Base-by-base conservation (phyloP, 2,888 invertebrate genomes). In the Acholoe squamosa region DNA sequence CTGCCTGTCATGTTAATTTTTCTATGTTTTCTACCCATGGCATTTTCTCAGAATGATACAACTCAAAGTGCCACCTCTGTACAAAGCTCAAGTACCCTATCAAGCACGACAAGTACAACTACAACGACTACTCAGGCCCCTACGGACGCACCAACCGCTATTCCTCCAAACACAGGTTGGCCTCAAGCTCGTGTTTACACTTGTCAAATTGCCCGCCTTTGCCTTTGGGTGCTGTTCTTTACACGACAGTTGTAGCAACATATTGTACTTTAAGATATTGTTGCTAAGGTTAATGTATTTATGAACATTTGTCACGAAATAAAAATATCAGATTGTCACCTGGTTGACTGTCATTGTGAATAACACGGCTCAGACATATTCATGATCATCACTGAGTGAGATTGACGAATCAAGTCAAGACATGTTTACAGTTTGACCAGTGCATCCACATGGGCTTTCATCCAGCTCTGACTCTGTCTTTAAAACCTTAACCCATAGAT, bases 131-230 rank as follows among this genome's bases (percentile, higher is more conserved):
- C 89, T 34, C 76, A 5, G n/a, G 19, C 67, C 3, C 89, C 89
- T n/a, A 61, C 54, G 22, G 33, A 25, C 25, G 22, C 80, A 19
- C 34, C 80, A 34, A 89, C 31, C 34, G 0, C 61, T 0, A 56
- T 89, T 31, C 56, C 67, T 67, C 67, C 89, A 0, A 61, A 89
- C 31, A 67, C 89, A 89, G 67, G 89, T 89, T 7, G 19, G 67
- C 54, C 19, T 84, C 84, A 84, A 51, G 34, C 28, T 22, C 28
- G 7, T 28, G 76, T 76, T 76, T 76, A 28, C 76, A 61, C 19
- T 61, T 61, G 61, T 77, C 77, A 77, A 77, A 31, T 77, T 77
- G 77, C 61, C 61, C 61, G 61, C 61, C 61, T 61, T 61, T 43
- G 22, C 61, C 5, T n/a, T 61, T 7, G 61, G 43, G n/a, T n/a